phyloP scores from a whole-genome alignment of 2,113 vertebrate species.

The Tychaedon coryphoeus region DNA sequence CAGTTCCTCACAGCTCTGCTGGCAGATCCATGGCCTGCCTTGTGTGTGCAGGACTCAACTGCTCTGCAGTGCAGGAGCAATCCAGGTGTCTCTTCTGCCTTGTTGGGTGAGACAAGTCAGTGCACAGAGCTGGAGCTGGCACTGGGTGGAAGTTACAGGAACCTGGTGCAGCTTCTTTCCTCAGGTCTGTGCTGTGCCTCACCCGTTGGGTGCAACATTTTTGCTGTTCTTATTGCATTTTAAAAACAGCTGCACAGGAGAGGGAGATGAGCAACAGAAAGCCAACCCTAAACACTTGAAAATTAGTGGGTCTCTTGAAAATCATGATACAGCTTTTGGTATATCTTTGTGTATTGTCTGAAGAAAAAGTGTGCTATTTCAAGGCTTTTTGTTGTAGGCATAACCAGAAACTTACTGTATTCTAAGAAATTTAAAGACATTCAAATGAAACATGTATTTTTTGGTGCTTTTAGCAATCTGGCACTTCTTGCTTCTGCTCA shows the following conservation, averaged over 20 bases:
- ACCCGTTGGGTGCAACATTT: not conserved
- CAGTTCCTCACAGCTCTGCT: rapidly evolving
- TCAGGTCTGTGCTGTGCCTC: not conserved
- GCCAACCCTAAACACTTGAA: not conserved
- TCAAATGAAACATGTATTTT: not conserved
- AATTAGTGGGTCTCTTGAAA: not conserved
- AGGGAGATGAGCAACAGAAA: not conserved
- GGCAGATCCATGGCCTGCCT: not conserved
- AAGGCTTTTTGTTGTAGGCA: not conserved
- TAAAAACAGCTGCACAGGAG: not conserved
- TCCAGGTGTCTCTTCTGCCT: not conserved
- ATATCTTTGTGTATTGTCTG: not conserved
- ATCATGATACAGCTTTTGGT: not conserved
- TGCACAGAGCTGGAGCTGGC: not conserved
- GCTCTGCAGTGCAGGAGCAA: not conserved
- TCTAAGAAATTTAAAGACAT: not conserved
- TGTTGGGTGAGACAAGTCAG: not conserved
- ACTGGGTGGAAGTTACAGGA: not conserved
- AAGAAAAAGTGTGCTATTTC: not conserved
- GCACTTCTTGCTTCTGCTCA: not conserved
- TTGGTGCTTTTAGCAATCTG: not conserved
- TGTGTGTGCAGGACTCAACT: rapidly evolving
- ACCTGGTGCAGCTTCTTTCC: not conserved
- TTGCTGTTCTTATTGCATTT: not conserved
- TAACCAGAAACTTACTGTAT: not conserved